Evolutionary conservation across 1,140 invertebrate genomes (phyloP), one percentile per base, ranked within the genome.

Genomic region (Pogonomyrmex barbatus): DNA sequence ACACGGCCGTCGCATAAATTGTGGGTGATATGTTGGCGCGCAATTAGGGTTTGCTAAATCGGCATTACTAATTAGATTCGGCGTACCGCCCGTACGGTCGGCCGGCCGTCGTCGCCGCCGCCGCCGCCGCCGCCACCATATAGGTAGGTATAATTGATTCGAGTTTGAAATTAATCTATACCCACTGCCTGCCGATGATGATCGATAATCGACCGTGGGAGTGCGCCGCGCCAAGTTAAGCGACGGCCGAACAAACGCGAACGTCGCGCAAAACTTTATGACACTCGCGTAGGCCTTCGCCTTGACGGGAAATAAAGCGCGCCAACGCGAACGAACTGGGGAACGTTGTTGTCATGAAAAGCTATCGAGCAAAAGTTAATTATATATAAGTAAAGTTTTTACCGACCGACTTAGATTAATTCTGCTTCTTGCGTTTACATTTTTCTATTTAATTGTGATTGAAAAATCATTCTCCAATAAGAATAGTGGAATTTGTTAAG

Each of bases 51-150:
- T 93, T 90, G 92, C 90, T 88, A 88, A 91, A 91, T 88, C 90
- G 90, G 90, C 91, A 93, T 92, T 91, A 91, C 92, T 94, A 93
- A 94, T 94, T 93, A 93, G 91, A 93, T 89, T 88, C 84, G 90
- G 90, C 88, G 78, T 88, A 88, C 86, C 90, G 87, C 58, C 85
- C 86, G 90, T 73, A 82, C 58, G 70, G 81, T 75, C 82, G 87
- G 83, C 79, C 62, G 50, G 77, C 47, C 77, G 47, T 54, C 65
- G 58, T 36, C 75, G 71, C 42, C 81, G 52, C 45, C 88, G 52
- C 62, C 77, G 54, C 70, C 63, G 83, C 52, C 81, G 52, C 54
- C 88, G 52, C 62, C 77, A 47, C 70, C 39, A 54, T 68, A 50
- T 47, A 76, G 87, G 62, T 75, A 88, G 71, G 77, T 89, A 88